These are phyloP conservation scores for Stenodema calcarata DNA, from an alignment of 2,888 invertebrate species.

Conservation along the genomic window DNA sequence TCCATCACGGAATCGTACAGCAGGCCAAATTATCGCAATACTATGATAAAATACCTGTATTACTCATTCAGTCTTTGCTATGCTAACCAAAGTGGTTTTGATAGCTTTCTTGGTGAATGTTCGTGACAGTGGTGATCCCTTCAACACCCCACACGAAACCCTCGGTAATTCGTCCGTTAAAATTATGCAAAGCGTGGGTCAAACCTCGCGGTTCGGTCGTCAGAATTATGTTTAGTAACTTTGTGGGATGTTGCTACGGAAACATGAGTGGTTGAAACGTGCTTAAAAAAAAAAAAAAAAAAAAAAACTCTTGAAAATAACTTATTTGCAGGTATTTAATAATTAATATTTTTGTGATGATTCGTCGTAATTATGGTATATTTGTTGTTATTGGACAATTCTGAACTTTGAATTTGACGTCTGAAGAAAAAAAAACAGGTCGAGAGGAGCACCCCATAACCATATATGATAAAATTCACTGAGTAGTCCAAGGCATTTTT, in stretches of 20 bases:
- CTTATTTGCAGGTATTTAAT: no score
- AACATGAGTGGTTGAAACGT: neutral
- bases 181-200: neutral
- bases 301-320: no score
- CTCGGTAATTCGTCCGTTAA: neutral
- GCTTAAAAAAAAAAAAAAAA: neutral
- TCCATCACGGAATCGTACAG: neutral
- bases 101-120: neutral
- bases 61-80: neutral
- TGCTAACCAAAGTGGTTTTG: neutral
- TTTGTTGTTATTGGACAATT: no score
- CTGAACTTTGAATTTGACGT: no score
- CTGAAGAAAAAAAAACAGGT: no score
- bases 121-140: neutral
- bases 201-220: neutral
- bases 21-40: neutral
- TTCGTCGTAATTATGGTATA: no score
- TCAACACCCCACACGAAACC: neutral
- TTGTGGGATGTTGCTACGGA: neutral
- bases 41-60: neutral
- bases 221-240: neutral
- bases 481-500: no score
- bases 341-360: no score
- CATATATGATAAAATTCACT: no score
- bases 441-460: no score